Evolutionary conservation across 2,797 vertebrate genomes (phyloP).

Genomic region (Echiichthys vipera): DNA sequence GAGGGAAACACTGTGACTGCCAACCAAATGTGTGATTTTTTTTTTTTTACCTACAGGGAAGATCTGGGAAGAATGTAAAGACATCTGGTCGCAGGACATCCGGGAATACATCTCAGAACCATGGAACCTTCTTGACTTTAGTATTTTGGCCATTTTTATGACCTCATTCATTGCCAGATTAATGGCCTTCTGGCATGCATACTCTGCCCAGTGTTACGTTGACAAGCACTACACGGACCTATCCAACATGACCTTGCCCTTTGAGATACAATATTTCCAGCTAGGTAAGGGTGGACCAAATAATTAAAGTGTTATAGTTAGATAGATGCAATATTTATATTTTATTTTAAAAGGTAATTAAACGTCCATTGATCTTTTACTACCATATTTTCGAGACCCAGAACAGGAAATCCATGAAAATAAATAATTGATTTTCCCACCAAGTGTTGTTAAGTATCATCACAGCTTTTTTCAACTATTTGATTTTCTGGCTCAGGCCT

Average conservation of each 20-base stretch:
- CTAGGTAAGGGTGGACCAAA: constrained; percentile 86
- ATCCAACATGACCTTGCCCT: constrained; percentile 87
- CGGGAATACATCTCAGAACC: constrained; percentile 94
- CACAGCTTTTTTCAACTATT: not conserved
- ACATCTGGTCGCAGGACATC: constrained; percentile 95
- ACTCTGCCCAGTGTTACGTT: constrained; percentile 91
- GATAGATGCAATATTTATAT: not conserved
- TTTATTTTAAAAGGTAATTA: too few species aligned
- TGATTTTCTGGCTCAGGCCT: not conserved
- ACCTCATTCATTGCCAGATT: constrained; percentile 95
- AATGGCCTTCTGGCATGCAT: constrained; percentile 97
- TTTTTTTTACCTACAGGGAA: constrained; percentile 87
- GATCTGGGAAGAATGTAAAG: constrained; percentile 96
- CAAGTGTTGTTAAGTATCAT: not conserved
- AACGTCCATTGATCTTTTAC: not conserved
- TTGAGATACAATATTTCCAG: constrained; percentile 94
- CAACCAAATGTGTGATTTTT: constrained; percentile 5
- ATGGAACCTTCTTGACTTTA: constrained; percentile 98
- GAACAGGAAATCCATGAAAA: not conserved
- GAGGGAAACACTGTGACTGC: not conserved
- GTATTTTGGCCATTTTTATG: constrained; percentile 94
- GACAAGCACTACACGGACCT: constrained; percentile 87
- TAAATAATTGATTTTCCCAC: not conserved
- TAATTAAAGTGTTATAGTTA: not conserved
- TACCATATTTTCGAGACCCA: not conserved